Evolutionary conservation across 30 jellyfish, hydroid and myxozoan genomes (phyloP), one percentile per base, ranked within the genome.

Genomic region (Turritopsis dohrnii): DNA sequence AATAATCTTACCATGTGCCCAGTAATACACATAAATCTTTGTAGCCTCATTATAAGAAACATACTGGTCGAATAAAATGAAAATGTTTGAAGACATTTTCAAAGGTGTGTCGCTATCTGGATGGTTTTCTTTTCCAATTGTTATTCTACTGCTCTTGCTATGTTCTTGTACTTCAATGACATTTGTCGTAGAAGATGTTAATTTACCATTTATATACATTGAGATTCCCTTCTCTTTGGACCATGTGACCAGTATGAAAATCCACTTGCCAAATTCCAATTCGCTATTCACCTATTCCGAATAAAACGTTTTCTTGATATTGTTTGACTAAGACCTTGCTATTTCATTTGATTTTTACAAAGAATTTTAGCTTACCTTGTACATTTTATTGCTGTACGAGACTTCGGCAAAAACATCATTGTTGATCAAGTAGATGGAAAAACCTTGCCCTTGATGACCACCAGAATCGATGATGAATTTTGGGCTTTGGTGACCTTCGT

Each of bases 371-470:
- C 96, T 23, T 88, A 93, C 96, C 90, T 94, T 83, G 96, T 96
- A 88, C 97, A 95, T 89, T 77, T 87, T 90, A 79, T 85, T 79
- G 84, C 88, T 95, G 83, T 89, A 88, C 19, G 99, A 71, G 20
- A 95, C 97, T 82, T 95, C 98, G 19, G 89, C 89, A 85, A 82
- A 66, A 53, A 95, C 52, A 66, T 91, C 87, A 22, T 86, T 89
- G 74, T 79, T 84, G 71, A 82, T 96, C 69, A 83, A 75, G 60
- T 95, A 95, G 66, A 95, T 71, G 1, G 99, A 92, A 71, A 95
- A 90, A 22, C 99, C 99, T 82, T 89, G 96, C 19, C 99, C 99
- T 28, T 85, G 71, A 66, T 95, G 99, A n/a, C 97, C 99, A 66
- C 99, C 99, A 29, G 99, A 87, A 76, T 95, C 99, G 52, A 95